phyloP scores from a whole-genome alignment of 2,888 invertebrate genomes.

The Spodoptera picta region DNA sequence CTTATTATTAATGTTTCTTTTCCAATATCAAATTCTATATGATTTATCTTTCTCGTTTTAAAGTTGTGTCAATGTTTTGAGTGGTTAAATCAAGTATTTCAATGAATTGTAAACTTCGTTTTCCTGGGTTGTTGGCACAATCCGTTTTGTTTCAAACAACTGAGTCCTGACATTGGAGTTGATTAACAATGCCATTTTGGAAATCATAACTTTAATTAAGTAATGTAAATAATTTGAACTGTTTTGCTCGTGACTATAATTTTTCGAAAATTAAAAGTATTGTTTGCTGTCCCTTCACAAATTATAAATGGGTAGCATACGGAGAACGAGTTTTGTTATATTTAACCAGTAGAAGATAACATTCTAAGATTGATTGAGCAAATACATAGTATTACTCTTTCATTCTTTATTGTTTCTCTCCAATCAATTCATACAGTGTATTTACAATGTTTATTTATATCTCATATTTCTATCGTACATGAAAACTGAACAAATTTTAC shows the following conservation, averaged over 20 bases:
- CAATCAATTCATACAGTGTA: too few species aligned
- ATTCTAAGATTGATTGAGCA: slow-evolving; percentile 7
- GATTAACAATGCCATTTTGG: too few species aligned
- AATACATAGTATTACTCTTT: background rate
- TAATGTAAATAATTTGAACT: too few species aligned
- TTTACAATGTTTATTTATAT: slow-evolving; percentile 12
- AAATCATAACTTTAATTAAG: too few species aligned
- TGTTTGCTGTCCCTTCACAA: too few species aligned
- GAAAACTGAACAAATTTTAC: slow-evolving; percentile 27
- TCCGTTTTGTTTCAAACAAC: slow-evolving; percentile 14
- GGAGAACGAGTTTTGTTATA: too few species aligned
- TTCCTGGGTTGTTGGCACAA: background rate
- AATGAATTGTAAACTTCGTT: slow-evolving; percentile 43
- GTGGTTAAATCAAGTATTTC: slow-evolving; percentile 33
- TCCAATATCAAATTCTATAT: slow-evolving; percentile 47
- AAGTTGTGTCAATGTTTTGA: slow-evolving; percentile 49
- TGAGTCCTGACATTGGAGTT: too few species aligned
- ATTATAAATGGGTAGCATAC: too few species aligned
- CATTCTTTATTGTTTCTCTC: slow-evolving; percentile 1
- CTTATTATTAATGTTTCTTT: slow-evolving; percentile 64
- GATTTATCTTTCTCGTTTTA: slow-evolving; percentile 53
- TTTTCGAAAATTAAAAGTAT: too few species aligned
- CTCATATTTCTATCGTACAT: slow-evolving; percentile 30
- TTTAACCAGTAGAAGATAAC: slow-evolving; percentile 3
- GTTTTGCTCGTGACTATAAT: too few species aligned